Evolutionary conservation across 2,888 invertebrate genomes (phyloP).

Genomic region (Heliconius charithonia): DNA sequence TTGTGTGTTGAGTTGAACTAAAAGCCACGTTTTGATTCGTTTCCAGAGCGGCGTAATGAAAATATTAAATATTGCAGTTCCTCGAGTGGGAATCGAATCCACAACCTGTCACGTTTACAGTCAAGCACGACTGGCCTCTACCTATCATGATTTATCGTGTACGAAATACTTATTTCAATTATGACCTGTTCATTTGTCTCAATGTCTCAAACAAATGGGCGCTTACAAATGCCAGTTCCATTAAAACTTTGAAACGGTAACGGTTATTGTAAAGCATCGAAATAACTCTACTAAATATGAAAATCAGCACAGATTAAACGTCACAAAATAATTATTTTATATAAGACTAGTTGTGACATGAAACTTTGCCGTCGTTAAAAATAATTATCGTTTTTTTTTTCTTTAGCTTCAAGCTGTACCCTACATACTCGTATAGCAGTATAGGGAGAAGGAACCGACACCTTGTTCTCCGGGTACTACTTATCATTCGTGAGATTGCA

Average conservation of each 20-base stretch:
- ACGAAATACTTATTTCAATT: background rate
- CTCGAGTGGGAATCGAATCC: too few species aligned
- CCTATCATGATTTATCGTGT: too few species aligned
- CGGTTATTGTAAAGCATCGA: background rate
- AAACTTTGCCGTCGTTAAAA: too few species aligned
- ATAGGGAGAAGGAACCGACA: too few species aligned
- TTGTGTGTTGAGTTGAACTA: too few species aligned
- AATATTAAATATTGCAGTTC: too few species aligned
- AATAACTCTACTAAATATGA: constrained; percentile 9
- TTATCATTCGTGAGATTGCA: too few species aligned
- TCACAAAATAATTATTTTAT: constrained; percentile 7
- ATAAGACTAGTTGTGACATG: background rate
- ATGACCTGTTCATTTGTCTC: background rate
- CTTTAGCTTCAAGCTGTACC: background rate
- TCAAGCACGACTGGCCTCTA: too few species aligned
- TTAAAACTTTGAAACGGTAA: constrained; percentile 5
- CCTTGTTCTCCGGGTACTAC: background rate
- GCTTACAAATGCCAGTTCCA: constrained; percentile 1
- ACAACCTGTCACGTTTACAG: too few species aligned
- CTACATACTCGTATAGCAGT: background rate
- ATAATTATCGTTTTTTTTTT: background rate
- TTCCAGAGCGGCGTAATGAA: too few species aligned
- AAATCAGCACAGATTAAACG: constrained; percentile 1
- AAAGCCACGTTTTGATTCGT: too few species aligned
- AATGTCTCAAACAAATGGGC: constrained; percentile 4